These are phyloP conservation scores for Lepus oiostolus DNA, from an alignment of 2,797 vertebrate genomes.

Conservation along the genomic window DNA sequence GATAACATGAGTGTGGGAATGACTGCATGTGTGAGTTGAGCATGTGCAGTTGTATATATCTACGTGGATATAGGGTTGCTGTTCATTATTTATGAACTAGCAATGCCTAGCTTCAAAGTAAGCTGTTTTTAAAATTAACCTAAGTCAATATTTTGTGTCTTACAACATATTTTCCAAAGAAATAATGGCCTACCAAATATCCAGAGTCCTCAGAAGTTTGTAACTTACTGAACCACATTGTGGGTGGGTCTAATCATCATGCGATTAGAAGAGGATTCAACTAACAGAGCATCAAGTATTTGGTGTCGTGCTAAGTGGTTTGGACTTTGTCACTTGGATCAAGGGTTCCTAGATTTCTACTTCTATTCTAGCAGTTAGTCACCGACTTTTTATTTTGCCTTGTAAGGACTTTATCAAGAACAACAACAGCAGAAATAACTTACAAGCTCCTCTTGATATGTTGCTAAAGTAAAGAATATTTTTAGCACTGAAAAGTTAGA, in stretches of 20 bases:
- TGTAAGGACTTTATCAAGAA: constrained; percentile 69
- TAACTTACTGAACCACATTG: constrained; percentile 30
- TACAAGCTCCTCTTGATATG: constrained; percentile 45
- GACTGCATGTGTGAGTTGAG: rapidly evolving
- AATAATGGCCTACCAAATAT: not conserved
- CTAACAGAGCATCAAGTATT: not conserved
- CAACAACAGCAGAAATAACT: constrained; percentile 37
- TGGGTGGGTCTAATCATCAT: not conserved
- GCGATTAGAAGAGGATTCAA: constrained; percentile 43
- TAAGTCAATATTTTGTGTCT: constrained; percentile 20
- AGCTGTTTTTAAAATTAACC: constrained; percentile 60
- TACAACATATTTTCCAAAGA: constrained; percentile 50
- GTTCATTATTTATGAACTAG: constrained; percentile 42
- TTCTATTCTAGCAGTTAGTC: constrained; percentile 48
- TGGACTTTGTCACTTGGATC: constrained; percentile 22
- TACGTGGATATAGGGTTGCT: not conserved
- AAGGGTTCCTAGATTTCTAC: constrained; percentile 31
- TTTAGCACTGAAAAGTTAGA: constrained; percentile 47
- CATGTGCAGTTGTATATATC: rapidly evolving
- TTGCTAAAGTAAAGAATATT: constrained; percentile 46
- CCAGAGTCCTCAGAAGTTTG: constrained; percentile 43
- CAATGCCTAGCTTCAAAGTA: not conserved
- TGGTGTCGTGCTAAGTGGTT: not conserved
- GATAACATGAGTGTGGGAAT: not conserved
- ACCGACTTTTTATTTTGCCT: constrained; percentile 75